These are phyloP conservation scores for Neolamprologus hecqui DNA, from an alignment of 2,113 vertebrate species.

Conservation along the genomic window DNA sequence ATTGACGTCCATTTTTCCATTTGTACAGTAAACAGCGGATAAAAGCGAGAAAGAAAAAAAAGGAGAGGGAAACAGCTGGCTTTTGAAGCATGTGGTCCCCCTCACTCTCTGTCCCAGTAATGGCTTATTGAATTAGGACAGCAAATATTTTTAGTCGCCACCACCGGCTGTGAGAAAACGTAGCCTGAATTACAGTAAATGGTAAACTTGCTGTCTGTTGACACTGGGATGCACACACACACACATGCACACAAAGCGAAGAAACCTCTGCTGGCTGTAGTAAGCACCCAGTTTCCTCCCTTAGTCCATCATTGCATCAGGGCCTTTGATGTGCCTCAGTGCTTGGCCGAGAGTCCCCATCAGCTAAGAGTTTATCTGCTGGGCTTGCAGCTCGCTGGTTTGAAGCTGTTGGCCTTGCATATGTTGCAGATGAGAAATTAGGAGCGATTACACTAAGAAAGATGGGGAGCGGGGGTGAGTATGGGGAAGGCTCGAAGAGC, in stretches of 20 bases:
- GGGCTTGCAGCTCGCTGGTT: background rate
- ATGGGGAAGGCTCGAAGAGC: background rate
- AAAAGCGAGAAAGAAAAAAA: background rate
- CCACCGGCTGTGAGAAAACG: background rate
- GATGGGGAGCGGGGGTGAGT: background rate
- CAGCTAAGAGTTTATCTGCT: slow-evolving; percentile 1
- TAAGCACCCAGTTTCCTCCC: slow-evolving; percentile 43
- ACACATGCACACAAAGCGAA: background rate
- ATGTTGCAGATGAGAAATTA: background rate
- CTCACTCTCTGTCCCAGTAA: background rate
- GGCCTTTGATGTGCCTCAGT: slow-evolving; percentile 33
- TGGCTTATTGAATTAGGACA: slow-evolving; percentile 31
- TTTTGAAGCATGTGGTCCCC: background rate
- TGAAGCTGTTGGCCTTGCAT: background rate
- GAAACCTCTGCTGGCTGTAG: slow-evolving; percentile 23
- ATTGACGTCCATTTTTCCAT: slow-evolving; percentile 33
- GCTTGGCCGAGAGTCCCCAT: background rate
- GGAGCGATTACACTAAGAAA: background rate
- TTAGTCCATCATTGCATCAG: slow-evolving; percentile 40
- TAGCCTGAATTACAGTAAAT: background rate
- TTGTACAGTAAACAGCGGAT: slow-evolving; percentile 17
- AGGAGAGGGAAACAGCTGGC: background rate
- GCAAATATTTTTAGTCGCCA: slow-evolving; percentile 41
- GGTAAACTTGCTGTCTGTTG: background rate
- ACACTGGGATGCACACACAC: background rate